Percentiles rank a stretch among this genome's conserved stretches.
phyloP scores from a whole-genome alignment of 2,113 vertebrate species.

The Hemicordylus capensis region DNA sequence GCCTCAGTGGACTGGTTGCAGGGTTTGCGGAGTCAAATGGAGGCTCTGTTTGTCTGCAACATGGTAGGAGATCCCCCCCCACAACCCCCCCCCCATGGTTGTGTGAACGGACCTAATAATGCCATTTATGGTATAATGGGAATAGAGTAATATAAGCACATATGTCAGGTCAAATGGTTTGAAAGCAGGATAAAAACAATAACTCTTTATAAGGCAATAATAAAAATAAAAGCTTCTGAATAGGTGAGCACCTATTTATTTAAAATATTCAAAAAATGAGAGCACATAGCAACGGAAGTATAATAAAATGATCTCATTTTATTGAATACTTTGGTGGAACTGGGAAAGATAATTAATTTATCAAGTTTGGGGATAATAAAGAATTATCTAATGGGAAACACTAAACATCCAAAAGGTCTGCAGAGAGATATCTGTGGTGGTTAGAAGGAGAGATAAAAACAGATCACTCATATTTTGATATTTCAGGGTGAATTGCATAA shows the following conservation, averaged over 20 bases:
- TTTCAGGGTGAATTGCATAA: neutral
- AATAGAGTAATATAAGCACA: neutral
- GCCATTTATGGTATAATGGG: too few species aligned
- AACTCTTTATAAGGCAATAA: neutral
- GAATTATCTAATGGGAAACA: neutral
- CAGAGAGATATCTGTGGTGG: neutral
- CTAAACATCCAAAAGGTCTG: neutral
- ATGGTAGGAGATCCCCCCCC: too few species aligned
- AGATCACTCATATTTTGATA: neutral
- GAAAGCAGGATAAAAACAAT: neutral
- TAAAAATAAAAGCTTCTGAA: neutral
- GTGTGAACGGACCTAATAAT: too few species aligned
- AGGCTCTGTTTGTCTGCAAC: too few species aligned
- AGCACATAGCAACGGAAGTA: neutral
- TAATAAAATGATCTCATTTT: neutral
- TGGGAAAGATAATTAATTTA: neutral
- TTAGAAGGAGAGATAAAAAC: neutral
- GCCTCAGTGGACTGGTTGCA: too few species aligned
- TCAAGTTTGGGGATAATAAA: constrained; percentile 1
- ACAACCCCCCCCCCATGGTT: too few species aligned
- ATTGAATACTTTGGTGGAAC: neutral
- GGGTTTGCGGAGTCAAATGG: too few species aligned
- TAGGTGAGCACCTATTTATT: neutral
- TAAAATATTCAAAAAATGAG: neutral
- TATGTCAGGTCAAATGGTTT: neutral